Conservation (phyloP, 2,888 invertebrate genomes). For the Encarsia formosa region DNA sequence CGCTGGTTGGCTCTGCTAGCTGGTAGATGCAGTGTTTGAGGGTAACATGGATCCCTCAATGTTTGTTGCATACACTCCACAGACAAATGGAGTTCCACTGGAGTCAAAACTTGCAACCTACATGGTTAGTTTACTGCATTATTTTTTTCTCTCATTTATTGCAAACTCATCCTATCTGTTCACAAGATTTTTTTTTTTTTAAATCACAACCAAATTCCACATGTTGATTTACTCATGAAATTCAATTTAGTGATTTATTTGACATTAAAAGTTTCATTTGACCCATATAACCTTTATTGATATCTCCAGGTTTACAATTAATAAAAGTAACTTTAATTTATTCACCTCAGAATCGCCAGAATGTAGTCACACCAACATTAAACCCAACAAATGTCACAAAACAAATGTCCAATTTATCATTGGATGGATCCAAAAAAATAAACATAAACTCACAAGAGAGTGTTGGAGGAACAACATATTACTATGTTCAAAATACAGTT, state of each 20-base stretch:
- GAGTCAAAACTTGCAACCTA: slow-evolving; percentile 82
- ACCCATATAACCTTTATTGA: too few species aligned
- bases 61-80: slow-evolving; percentile 64
- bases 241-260: too few species aligned
- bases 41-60: slow-evolving; percentile 68
- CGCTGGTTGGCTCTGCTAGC: too few species aligned
- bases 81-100: slow-evolving; percentile 71
- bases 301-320: too few species aligned
- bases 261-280: too few species aligned
- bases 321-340: too few species aligned
- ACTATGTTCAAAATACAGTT: slow-evolving; percentile 64
- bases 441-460: slow-evolving; percentile 64
- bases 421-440: slow-evolving; percentile 47
- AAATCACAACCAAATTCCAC: too few species aligned
- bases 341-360: slow-evolving; percentile 45
- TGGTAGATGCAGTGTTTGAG: slow-evolving; percentile 47
- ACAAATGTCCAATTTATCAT: slow-evolving; percentile 46
- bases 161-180: too few species aligned
- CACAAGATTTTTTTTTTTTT: too few species aligned
- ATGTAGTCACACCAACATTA: slow-evolving; percentile 33
- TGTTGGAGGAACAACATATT: slow-evolving; percentile 93
- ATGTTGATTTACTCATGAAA: too few species aligned
- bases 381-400: slow-evolving; percentile 45
- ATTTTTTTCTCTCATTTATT: background rate
- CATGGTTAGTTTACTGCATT: slow-evolving; percentile 58